Conservation (phyloP, 2,888 invertebrate genomes). For the Nymphalis urticae region DNA sequence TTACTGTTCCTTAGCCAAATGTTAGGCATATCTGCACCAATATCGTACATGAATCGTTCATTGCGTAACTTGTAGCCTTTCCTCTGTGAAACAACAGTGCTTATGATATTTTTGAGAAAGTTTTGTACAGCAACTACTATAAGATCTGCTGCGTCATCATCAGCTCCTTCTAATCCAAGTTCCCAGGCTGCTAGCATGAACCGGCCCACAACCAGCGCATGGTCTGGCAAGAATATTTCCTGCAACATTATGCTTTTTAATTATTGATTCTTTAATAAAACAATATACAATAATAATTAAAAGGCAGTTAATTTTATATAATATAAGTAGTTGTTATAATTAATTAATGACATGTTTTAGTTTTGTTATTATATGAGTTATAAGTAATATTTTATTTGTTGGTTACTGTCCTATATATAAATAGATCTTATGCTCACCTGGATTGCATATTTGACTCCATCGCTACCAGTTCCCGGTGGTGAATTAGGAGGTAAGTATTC, state of each 20-base stretch:
- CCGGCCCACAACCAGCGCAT: slow-evolving; percentile 90
- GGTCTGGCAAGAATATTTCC: slow-evolving; percentile 92
- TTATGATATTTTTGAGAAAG: slow-evolving; percentile 91
- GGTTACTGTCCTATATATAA: not conserved
- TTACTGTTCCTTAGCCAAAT: slow-evolving; percentile 89
- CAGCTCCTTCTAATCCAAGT: slow-evolving; percentile 90
- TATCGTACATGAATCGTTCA: slow-evolving; percentile 88
- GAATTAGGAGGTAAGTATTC: slow-evolving; percentile 82
- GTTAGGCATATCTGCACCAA: slow-evolving; percentile 89
- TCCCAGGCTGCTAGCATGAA: slow-evolving; percentile 95
- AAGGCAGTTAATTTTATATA: not conserved
- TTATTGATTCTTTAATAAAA: not conserved
- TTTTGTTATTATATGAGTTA: too few species aligned
- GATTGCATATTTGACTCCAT: slow-evolving; percentile 75
- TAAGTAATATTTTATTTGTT: too few species aligned
- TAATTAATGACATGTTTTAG: not conserved
- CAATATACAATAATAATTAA: not conserved
- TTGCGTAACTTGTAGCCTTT: slow-evolving; percentile 90
- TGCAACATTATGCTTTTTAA: slow-evolving; percentile 53
- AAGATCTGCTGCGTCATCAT: slow-evolving; percentile 91
- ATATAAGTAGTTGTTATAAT: not conserved
- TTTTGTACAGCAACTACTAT: slow-evolving; percentile 89
- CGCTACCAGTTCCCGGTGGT: slow-evolving; percentile 76
- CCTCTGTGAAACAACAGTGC: slow-evolving; percentile 88
- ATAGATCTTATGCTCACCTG: slow-evolving; percentile 53